phyloP scores from a whole-genome alignment of 2,797 vertebrate genomes.

The Amazona ochrocephala region DNA sequence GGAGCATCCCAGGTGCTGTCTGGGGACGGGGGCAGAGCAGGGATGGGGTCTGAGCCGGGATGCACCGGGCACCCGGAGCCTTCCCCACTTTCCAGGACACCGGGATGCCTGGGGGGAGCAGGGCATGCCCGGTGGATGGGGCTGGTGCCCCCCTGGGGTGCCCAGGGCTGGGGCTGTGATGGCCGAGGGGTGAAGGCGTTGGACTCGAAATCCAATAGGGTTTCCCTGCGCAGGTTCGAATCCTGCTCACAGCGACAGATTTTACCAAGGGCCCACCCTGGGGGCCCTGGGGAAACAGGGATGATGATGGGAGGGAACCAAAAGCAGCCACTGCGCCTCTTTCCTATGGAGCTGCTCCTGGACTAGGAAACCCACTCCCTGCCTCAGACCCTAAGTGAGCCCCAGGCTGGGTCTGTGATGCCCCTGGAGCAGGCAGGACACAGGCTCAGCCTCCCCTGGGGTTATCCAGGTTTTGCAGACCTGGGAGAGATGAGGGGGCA shows the following conservation, averaged over 20 bases:
- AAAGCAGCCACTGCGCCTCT: no score
- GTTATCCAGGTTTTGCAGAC: neutral
- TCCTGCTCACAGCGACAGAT: neutral
- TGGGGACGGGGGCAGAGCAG: neutral
- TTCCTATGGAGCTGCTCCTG: neutral
- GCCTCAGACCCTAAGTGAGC: no score
- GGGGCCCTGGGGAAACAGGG: neutral
- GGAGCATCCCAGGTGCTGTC: no score
- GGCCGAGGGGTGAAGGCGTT: neutral
- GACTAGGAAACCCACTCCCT: no score
- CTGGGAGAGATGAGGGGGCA: neutral
- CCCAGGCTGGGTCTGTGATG: no score
- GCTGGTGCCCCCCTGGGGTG: rapidly evolving
- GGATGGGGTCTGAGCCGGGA: neutral
- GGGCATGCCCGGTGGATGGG: no score
- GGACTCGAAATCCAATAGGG: neutral
- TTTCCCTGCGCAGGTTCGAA: neutral
- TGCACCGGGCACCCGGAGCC: neutral
- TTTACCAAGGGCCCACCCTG: neutral
- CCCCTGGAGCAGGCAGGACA: neutral
- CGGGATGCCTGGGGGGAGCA: no score
- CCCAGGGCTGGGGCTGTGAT: rapidly evolving
- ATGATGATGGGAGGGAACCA: neutral
- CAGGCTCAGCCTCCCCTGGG: no score
- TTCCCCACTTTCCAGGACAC: no score